Conservation (phyloP, 2,113 vertebrate genomes). For the Sphaerodactylus townsendi region DNA sequence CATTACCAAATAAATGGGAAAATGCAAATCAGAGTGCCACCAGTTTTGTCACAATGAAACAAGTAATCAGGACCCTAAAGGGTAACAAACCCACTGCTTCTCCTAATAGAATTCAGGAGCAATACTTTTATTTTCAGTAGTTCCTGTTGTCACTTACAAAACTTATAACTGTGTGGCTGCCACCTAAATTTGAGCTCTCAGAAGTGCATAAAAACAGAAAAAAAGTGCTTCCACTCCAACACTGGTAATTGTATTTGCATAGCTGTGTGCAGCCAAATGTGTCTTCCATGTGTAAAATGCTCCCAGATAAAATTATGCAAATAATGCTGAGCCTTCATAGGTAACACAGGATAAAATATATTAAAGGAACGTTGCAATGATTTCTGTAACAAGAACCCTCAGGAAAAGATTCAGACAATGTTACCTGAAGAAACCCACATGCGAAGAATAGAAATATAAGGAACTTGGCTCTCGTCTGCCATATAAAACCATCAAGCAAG, state of each 20-base stretch:
- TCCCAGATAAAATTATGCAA: background rate
- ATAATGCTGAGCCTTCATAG: background rate
- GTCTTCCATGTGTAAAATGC: background rate
- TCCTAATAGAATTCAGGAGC: background rate
- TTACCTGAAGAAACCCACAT: background rate
- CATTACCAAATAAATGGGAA: slow-evolving; percentile 14
- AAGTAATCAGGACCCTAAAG: slow-evolving; percentile 4
- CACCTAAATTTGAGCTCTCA: background rate
- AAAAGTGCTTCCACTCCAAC: background rate
- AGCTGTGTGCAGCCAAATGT: background rate
- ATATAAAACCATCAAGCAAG: background rate
- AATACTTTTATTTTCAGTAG: background rate
- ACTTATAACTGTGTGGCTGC: background rate
- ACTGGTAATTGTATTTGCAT: background rate
- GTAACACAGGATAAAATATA: background rate
- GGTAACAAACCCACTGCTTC: background rate
- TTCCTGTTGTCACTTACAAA: slow-evolving; percentile 20
- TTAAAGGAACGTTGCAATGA: background rate
- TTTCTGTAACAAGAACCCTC: background rate
- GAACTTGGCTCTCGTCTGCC: background rate
- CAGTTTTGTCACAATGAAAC: slow-evolving; percentile 22
- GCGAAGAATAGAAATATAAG: background rate
- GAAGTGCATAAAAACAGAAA: background rate
- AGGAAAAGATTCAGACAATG: background rate
- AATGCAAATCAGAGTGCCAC: slow-evolving; percentile 14